phyloP scores from a whole-genome alignment of 2,888 invertebrate genomes.

The Caenorhabditis macrosperma region DNA sequence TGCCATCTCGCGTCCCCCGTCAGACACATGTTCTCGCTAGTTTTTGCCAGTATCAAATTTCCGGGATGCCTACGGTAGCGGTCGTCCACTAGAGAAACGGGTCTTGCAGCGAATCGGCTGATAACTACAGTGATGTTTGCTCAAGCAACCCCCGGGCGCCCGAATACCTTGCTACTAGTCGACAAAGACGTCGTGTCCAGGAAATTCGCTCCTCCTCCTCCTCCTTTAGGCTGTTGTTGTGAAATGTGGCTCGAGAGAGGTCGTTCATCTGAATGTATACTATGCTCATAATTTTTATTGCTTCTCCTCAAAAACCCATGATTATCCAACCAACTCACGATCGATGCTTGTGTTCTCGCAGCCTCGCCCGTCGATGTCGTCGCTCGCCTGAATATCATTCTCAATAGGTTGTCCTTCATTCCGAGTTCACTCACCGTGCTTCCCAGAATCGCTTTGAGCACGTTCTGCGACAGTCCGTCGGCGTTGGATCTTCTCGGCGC shows the following conservation, averaged over 20 bases:
- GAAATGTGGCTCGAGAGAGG: not conserved
- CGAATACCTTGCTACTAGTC: slow-evolving; percentile 36
- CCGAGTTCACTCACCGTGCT: not conserved
- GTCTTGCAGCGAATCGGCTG: too few species aligned
- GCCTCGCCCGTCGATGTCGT: not conserved
- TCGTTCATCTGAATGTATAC: not conserved
- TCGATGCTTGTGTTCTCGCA: slow-evolving; percentile 3
- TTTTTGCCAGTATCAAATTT: slow-evolving; percentile 40
- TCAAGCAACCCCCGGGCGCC: not conserved
- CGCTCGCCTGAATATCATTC: not conserved
- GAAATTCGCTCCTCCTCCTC: slow-evolving; percentile 4
- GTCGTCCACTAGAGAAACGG: not conserved
- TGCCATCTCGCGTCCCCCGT: not conserved
- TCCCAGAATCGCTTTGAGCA: slow-evolving; percentile 41
- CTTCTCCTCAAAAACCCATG: not conserved
- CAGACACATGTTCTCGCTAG: slow-evolving; percentile 56
- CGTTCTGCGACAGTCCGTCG: slow-evolving; percentile 34
- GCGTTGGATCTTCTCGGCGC: slow-evolving; percentile 42
- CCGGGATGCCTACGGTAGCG: slow-evolving; percentile 34
- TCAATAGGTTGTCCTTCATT: not conserved
- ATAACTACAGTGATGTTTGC: too few species aligned
- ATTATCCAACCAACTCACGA: slow-evolving; percentile 37
- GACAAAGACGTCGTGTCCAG: slow-evolving; percentile 40
- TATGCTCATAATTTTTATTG: not conserved
- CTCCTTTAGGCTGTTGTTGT: not conserved